phyloP scores from a whole-genome alignment of 2,113 vertebrate species.

The Theristicus caerulescens region DNA sequence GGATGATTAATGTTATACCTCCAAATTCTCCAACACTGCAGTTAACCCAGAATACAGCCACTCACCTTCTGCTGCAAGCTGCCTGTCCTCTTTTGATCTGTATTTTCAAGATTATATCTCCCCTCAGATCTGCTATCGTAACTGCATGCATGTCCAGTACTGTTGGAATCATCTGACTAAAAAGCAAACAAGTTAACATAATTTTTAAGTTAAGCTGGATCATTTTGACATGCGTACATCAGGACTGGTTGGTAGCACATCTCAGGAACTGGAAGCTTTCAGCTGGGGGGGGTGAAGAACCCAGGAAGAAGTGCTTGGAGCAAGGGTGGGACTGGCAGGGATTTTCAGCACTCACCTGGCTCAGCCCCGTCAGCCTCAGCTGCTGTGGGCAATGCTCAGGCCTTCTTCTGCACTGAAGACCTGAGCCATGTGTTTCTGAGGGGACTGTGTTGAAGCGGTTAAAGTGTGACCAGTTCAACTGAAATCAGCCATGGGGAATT shows the following conservation, averaged over 20 bases:
- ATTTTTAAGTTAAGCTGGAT: not conserved
- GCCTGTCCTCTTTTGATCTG: not conserved
- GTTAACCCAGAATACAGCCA: not conserved
- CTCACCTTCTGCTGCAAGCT: not conserved
- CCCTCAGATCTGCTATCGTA: not conserved
- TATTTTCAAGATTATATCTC: not conserved
- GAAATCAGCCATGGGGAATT: fast-evolving
- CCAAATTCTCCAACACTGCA: not conserved
- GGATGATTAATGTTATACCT: not conserved
- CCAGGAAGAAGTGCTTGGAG: not conserved
- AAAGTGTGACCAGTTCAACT: not conserved
- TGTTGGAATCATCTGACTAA: not conserved
- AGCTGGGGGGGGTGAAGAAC: not conserved
- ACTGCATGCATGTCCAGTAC: not conserved
- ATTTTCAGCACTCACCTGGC: not conserved
- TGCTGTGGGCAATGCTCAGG: not conserved
- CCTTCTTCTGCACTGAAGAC: not conserved
- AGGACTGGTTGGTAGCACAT: not conserved
- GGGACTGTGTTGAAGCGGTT: fast-evolving
- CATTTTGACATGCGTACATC: not conserved
- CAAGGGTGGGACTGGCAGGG: not conserved
- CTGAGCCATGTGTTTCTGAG: not conserved
- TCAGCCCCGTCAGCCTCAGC: not conserved
- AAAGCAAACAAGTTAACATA: not conserved
- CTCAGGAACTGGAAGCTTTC: not conserved